Evolutionary conservation across 2,888 invertebrate genomes (phyloP), one percentile per base, ranked within the genome.

Genomic region (Papilio gigon): DNA sequence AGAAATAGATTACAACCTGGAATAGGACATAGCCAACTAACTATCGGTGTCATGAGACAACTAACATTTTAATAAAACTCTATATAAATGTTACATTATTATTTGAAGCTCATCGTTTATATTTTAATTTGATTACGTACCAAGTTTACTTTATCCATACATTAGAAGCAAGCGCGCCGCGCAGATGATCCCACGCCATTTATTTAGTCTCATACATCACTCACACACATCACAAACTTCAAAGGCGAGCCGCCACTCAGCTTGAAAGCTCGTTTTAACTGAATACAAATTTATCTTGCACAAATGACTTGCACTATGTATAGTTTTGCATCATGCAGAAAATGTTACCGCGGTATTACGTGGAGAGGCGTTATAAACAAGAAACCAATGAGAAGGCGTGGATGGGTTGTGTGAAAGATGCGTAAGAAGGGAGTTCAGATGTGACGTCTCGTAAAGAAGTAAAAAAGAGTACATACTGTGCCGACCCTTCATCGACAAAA

Each of bases 191-290:
- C 20, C 33, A n/a, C 1, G 11, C 8, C 14, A 42, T 62, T 30
- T 35, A 33, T 63, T 33, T 47, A 50, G 11, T 50, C 35, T 14
- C 11, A n/a, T n/a, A n/a, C 40, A 60, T 64, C 11, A 30, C 6
- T 40, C 64, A 56, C 3, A 30, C 42, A 25, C 27, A 42, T 64
- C 53, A 40, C 37, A 53, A 63, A 63, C 64, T 56, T 64, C 64
- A 64, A 64, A 64, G 64, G 27, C 37, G 9, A 53, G 25, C 63
- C 35, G 40, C 53, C 64, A 64, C 40, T 56, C 53, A 27, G 17
- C 25, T 17, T 64, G 27, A 53, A 64, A 64, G 40, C 37, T 40
- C 17, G 53, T 64, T 56, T 53, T 17, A 64, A 53, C 64, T 22
- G 17, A 40, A 53, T 56, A 27, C 2, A 64, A 40, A 17, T 56